Conservation (phyloP, 2,113 vertebrate genomes). For the Terrapene triunguis region DNA sequence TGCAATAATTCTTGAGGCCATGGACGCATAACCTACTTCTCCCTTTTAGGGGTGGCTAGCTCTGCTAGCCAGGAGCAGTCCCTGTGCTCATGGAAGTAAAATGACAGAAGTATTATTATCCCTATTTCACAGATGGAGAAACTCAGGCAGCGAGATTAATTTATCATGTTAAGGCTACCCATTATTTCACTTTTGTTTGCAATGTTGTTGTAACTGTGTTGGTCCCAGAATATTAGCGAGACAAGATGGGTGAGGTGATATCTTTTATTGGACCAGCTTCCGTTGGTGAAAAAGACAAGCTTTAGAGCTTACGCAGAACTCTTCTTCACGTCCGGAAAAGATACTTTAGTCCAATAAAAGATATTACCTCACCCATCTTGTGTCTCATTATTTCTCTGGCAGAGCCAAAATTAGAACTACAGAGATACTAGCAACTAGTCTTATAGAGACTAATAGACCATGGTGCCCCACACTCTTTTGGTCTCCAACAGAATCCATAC, state of each 20-base stretch:
- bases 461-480: background rate
- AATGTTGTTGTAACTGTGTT: background rate
- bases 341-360: background rate
- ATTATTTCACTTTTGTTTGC: background rate
- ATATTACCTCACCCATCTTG: background rate
- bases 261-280: background rate
- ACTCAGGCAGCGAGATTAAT: background rate
- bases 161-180: background rate
- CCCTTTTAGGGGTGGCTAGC: background rate
- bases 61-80: background rate
- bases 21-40: background rate
- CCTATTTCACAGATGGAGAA: background rate
- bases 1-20: too few species aligned
- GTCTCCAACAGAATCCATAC: background rate
- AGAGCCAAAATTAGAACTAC: background rate
- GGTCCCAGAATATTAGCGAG: background rate
- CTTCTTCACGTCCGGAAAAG: background rate
- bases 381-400: background rate
- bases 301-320: background rate
- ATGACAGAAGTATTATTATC: background rate
- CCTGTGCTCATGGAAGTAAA: background rate
- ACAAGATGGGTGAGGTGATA: background rate
- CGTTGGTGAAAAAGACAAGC: background rate
- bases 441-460: background rate
- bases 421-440: background rate